phyloP scores from a whole-genome alignment of 2,113 vertebrate species.

The Beaufortia kweichowensis region DNA sequence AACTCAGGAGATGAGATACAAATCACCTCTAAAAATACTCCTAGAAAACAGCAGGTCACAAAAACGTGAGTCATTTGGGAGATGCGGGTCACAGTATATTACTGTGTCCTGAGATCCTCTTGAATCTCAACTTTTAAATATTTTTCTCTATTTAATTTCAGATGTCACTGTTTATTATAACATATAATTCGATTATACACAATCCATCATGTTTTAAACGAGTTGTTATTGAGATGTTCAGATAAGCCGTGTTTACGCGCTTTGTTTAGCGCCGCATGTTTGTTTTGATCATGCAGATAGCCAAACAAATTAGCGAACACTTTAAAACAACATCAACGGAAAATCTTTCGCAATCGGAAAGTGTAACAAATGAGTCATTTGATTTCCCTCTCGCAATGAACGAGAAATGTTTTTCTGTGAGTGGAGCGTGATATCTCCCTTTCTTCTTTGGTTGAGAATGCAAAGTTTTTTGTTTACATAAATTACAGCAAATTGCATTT shows the following conservation, averaged over 20 bases:
- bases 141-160: not conserved
- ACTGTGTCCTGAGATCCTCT: not conserved
- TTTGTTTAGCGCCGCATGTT: not conserved
- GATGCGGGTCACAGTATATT: not conserved
- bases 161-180: not conserved
- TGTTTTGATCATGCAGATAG: conserved; percentile 2
- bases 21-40: conserved; percentile 46
- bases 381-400: conserved; percentile 1
- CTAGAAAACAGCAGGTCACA: conserved; percentile 29
- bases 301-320: not conserved
- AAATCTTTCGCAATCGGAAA: not conserved
- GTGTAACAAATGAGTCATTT: conserved; percentile 8
- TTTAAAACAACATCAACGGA: not conserved
- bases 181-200: not conserved
- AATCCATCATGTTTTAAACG: not conserved
- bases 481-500: not conserved
- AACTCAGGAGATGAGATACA: conserved; percentile 14
- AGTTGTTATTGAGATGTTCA: not conserved
- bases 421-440: not conserved
- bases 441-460: not conserved
- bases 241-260: not conserved
- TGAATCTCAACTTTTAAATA: not conserved
- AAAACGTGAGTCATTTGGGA: not conserved
- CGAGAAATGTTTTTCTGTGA: not conserved
- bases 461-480: not conserved